These are phyloP conservation scores for Pogona vitticeps DNA, from an alignment of 2,113 vertebrate species.

Conservation along the genomic window DNA sequence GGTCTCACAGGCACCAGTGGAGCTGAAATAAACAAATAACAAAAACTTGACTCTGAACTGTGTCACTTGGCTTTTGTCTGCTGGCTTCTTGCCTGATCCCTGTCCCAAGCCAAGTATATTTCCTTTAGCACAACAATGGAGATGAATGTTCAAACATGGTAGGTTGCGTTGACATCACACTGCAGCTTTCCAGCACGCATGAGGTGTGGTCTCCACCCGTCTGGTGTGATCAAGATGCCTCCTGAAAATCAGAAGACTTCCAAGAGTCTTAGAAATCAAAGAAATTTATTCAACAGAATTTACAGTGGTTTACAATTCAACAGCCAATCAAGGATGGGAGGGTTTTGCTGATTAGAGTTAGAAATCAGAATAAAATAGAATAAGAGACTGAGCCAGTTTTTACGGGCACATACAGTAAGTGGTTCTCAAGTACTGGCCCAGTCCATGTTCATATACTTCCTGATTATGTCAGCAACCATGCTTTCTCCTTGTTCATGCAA, in stretches of 20 bases:
- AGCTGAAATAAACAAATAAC: constrained; percentile 13
- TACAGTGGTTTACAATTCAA: not conserved
- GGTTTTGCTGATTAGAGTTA: not conserved
- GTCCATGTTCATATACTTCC: too few species aligned
- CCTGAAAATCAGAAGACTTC: constrained; percentile 4
- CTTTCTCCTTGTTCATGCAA: too few species aligned
- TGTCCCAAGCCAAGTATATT: constrained; percentile 19
- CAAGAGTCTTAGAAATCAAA: not conserved
- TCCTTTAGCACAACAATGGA: constrained; percentile 6
- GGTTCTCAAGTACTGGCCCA: too few species aligned
- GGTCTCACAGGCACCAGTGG: not conserved
- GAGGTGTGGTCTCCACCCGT: not conserved
- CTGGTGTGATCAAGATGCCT: not conserved
- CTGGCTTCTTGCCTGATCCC: not conserved
- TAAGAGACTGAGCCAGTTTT: not conserved
- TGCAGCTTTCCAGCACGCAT: not conserved
- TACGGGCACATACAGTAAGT: not conserved
- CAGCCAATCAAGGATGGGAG: not conserved
- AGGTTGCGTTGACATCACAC: not conserved
- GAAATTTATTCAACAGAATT: not conserved
- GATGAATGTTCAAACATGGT: not conserved
- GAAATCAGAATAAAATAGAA: not conserved
- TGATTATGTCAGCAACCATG: too few species aligned
- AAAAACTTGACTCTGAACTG: not conserved
- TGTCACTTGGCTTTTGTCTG: constrained; percentile 14